A percentile compares a stretch with the other conserved stretches of the same genome.
phyloP scores from a whole-genome alignment of 2,797 vertebrate species.

The Helicolenus hilgendorfi region DNA sequence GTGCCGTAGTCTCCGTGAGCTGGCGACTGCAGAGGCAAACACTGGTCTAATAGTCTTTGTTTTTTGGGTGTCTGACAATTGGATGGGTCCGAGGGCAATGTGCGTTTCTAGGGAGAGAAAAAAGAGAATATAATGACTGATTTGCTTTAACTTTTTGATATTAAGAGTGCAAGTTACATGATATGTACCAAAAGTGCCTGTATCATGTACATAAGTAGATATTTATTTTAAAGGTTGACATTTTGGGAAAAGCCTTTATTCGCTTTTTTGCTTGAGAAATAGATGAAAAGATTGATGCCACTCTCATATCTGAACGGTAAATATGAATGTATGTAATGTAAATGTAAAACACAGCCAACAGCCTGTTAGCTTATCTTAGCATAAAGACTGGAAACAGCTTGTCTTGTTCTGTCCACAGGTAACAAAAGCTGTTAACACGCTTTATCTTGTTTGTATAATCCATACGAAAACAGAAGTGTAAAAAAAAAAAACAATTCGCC shows the following conservation, averaged over 20 bases:
- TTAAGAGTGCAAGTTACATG: background rate
- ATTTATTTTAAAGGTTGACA: background rate
- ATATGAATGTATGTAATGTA: too few relatives aligned
- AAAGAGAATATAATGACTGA: background rate
- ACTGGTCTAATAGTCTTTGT: conserved; percentile 86
- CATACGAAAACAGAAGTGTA: background rate
- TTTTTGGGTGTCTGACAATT: conserved; percentile 89
- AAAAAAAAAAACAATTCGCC: background rate
- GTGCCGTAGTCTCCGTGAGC: conserved; percentile 75
- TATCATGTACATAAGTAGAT: conserved; percentile 48
- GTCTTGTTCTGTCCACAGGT: background rate
- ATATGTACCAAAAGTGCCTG: conserved; percentile 3
- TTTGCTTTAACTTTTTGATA: background rate
- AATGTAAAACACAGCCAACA: background rate
- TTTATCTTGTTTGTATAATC: background rate
- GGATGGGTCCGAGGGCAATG: conserved; percentile 80
- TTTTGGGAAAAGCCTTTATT: background rate
- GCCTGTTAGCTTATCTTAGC: background rate
- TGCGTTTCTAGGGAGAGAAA: conserved; percentile 86
- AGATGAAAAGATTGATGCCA: background rate
- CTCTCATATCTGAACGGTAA: background rate
- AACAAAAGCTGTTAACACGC: background rate
- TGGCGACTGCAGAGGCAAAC: conserved; percentile 79
- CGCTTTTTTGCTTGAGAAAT: background rate
- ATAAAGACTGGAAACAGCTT: background rate